phyloP scores from a whole-genome alignment of 2,888 invertebrate genomes.

The Odontothrips loti region DNA sequence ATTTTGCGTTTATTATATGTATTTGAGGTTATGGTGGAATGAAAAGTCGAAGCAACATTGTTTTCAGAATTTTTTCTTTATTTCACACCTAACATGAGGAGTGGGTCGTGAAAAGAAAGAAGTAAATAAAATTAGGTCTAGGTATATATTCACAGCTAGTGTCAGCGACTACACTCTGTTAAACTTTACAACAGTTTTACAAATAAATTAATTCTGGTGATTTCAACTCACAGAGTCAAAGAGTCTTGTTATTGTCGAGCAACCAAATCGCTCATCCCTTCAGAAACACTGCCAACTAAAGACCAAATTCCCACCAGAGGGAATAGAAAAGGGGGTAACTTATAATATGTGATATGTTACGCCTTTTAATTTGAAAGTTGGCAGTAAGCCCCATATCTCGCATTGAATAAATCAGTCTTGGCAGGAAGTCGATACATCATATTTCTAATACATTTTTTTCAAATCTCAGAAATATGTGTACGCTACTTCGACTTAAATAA shows the following conservation, averaged over 20 bases:
- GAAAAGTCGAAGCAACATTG: too few species aligned
- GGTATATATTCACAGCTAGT: conserved; percentile 12
- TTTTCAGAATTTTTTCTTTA: neutral
- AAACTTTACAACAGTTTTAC: neutral
- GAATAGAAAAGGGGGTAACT: neutral
- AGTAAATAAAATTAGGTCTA: conserved; percentile 2
- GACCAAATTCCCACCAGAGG: neutral
- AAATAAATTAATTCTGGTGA: neutral
- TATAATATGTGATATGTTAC: conserved; percentile 14
- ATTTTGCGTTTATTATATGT: neutral
- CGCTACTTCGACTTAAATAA: conserved; percentile 9
- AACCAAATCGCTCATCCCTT: too few species aligned
- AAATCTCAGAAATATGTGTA: neutral
- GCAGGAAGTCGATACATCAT: neutral
- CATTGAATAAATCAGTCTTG: conserved; percentile 9
- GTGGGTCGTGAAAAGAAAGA: neutral
- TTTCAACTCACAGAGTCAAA: neutral
- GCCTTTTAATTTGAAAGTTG: neutral
- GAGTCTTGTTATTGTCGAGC: neutral
- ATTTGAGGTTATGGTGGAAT: too few species aligned
- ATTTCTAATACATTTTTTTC: neutral
- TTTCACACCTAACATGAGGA: conserved; percentile 4
- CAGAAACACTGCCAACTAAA: neutral
- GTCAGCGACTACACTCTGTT: conserved; percentile 1
- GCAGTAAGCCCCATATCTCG: neutral